These are phyloP conservation scores for Lacerta viridis DNA, from an alignment of 2,797 vertebrate species.

Conservation along the genomic window DNA sequence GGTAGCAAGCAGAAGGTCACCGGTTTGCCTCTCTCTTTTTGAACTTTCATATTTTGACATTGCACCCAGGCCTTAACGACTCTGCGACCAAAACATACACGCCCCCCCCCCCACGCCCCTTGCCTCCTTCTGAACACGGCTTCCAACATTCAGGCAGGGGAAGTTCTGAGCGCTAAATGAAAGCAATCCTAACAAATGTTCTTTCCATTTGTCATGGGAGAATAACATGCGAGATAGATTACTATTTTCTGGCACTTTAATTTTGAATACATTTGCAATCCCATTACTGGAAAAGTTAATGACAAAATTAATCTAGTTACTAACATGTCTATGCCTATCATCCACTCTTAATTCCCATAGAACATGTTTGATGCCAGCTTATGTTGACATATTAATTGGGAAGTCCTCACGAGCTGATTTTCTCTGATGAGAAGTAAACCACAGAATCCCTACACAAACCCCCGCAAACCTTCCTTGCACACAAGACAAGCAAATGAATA, in stretches of 20 bases:
- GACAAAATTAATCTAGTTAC: constrained; percentile 43
- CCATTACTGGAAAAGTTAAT: constrained; percentile 35
- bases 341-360: constrained; percentile 26
- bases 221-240: constrained; percentile 8
- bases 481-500: neutral
- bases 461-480: neutral
- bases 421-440: constrained; percentile 13
- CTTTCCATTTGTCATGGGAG: constrained; percentile 22
- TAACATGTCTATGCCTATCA: constrained; percentile 29
- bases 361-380: constrained; percentile 35
- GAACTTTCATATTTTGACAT: neutral
- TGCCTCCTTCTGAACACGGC: neutral
- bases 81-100: neutral
- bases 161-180: neutral
- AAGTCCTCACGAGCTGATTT: constrained; percentile 16
- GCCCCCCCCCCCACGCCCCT: neutral
- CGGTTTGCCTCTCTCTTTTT: neutral
- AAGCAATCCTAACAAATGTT: constrained; percentile 17
- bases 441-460: constrained; percentile 12
- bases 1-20: neutral
- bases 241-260: constrained; percentile 34
- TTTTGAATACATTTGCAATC: constrained; percentile 33
- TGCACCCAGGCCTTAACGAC: neutral
- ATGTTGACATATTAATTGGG: constrained; percentile 42
- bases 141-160: neutral